Evolutionary conservation across 2,797 vertebrate genomes (phyloP).

Genomic region (Lepilemur septentrionalis): DNA sequence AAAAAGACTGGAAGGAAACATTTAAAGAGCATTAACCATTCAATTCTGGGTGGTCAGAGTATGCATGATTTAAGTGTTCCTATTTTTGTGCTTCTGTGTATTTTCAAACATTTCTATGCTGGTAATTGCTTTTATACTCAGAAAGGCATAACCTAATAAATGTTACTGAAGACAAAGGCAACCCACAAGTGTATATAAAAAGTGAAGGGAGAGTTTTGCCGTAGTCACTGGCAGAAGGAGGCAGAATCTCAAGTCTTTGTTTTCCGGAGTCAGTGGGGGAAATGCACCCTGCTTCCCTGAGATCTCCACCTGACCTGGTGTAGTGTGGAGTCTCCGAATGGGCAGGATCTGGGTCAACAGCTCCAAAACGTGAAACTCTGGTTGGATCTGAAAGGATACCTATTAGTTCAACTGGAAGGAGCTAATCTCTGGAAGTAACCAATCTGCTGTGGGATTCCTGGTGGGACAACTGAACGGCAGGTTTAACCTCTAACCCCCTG

Average conservation of each 20-base stretch:
- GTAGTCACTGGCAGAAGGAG: not conserved
- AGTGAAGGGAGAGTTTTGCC: not conserved
- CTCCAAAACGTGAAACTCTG: not conserved
- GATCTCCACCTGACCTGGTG: not conserved
- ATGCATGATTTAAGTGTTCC: not conserved
- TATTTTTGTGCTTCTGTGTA: not conserved
- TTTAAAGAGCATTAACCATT: constrained; percentile 13
- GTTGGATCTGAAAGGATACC: constrained; percentile 41
- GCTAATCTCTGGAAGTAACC: constrained; percentile 47
- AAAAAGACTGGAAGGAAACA: constrained; percentile 52
- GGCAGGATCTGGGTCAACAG: constrained; percentile 34
- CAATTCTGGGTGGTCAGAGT: not conserved
- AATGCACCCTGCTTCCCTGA: not conserved
- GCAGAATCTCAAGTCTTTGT: not conserved
- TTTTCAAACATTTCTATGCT: not conserved
- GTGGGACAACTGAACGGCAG: constrained; percentile 53
- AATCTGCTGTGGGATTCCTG: constrained; percentile 67
- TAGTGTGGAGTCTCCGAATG: not conserved
- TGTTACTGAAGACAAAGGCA: not conserved
- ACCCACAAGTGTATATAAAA: not conserved
- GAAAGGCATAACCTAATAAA: not conserved
- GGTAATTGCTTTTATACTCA: not conserved
- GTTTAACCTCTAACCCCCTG: constrained; percentile 58
- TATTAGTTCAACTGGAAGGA: constrained; percentile 46
- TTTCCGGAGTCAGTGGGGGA: not conserved